Conservation (phyloP, 2,888 invertebrate species). For the Noctua janthe region DNA sequence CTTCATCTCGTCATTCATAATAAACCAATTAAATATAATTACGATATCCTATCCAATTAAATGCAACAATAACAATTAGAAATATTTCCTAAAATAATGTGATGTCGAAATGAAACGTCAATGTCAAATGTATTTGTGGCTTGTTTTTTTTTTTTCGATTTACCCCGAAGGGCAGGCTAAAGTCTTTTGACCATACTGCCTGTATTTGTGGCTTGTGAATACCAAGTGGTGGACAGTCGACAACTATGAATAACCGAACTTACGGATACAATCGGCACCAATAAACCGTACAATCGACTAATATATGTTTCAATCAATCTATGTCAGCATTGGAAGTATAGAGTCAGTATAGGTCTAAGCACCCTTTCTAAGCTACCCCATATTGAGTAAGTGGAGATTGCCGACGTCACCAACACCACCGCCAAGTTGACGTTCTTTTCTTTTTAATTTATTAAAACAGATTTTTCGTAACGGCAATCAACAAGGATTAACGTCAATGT, state of each 20-base stretch:
- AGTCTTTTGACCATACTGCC: too few relatives aligned
- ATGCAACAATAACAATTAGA: conserved; percentile 5
- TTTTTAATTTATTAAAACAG: neutral
- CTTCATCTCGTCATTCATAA: conserved; percentile 80
- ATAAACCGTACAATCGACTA: conserved; percentile 3
- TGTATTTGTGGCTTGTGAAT: neutral
- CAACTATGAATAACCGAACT: neutral
- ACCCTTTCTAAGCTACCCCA: neutral
- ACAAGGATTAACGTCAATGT: neutral
- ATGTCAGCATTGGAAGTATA: neutral
- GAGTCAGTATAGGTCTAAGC: neutral
- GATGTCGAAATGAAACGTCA: conserved; percentile 8
- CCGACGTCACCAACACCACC: neutral
- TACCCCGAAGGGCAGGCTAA: too few relatives aligned
- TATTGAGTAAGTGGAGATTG: neutral
- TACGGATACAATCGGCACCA: neutral
- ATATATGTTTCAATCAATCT: neutral
- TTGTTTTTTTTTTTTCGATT: too few relatives aligned
- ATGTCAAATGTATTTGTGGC: neutral
- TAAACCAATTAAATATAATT: conserved; percentile 34
- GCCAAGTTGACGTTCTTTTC: neutral
- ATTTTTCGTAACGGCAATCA: neutral
- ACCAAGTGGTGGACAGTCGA: neutral
- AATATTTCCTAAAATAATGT: neutral
- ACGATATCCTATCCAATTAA: neutral